Conservation (phyloP, 2,888 invertebrate species). For the Macaria notata region DNA sequence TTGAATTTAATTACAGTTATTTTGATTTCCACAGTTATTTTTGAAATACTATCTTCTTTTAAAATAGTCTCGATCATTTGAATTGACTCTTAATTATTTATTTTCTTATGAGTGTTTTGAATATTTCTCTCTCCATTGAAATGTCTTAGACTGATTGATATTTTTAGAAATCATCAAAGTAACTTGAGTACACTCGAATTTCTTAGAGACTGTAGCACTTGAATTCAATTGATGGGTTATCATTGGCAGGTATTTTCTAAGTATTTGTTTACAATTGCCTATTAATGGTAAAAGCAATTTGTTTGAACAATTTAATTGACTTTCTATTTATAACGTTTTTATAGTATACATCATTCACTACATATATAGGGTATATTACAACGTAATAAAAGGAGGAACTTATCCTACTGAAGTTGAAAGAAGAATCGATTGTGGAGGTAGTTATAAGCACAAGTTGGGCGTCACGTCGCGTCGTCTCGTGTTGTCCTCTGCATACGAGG, state of each 20-base stretch:
- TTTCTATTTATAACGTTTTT: too few relatives aligned
- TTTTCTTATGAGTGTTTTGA: constrained; percentile 10
- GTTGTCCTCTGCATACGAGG: constrained; percentile 53
- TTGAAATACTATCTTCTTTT: constrained; percentile 13
- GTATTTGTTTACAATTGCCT: too few relatives aligned
- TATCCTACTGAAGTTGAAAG: constrained; percentile 45
- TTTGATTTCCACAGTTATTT: constrained; percentile 9
- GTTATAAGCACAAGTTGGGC: constrained; percentile 52
- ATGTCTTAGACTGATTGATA: not conserved
- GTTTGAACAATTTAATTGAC: too few relatives aligned
- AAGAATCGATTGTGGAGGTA: constrained; percentile 75
- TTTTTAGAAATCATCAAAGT: not conserved
- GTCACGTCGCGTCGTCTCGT: constrained; percentile 43
- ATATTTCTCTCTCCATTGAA: constrained; percentile 1
- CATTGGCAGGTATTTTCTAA: too few relatives aligned
- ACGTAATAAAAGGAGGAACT: too few relatives aligned
- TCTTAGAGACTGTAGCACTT: too few relatives aligned
- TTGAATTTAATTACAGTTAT: constrained; percentile 19
- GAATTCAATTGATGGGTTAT: too few relatives aligned
- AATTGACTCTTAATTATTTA: constrained; percentile 3
- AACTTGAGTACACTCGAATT: too few relatives aligned
- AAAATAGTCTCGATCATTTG: constrained; percentile 2
- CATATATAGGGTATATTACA: too few relatives aligned
- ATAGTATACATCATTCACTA: too few relatives aligned
- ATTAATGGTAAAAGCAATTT: too few relatives aligned